Percentiles rank a stretch among this genome's conserved stretches.
These are phyloP conservation scores for Andrena trimmerana DNA, from an alignment of 2,888 invertebrate genomes.

Conservation along the genomic window DNA sequence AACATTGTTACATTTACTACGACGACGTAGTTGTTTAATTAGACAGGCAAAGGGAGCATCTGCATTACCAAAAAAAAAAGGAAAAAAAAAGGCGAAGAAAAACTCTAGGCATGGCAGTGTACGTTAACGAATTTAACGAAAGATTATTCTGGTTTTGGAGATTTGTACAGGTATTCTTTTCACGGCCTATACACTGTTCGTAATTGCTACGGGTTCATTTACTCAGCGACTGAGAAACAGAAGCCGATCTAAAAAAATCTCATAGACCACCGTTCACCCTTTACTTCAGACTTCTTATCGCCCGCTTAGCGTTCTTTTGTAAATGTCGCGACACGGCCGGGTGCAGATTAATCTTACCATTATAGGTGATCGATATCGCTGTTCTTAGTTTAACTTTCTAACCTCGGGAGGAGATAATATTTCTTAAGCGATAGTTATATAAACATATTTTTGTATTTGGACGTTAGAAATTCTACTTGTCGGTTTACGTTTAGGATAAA, in stretches of 20 bases:
- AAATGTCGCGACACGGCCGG: constrained; percentile 6
- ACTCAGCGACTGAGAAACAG: constrained; percentile 34
- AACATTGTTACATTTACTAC: constrained; percentile 69
- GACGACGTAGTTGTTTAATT: constrained; percentile 61
- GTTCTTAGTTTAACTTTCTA: constrained; percentile 26
- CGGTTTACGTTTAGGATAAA: constrained; percentile 9
- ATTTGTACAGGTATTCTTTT: constrained; percentile 61
- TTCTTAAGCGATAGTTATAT: constrained; percentile 21
- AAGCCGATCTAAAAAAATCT: constrained; percentile 11
- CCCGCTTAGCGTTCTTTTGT: not conserved
- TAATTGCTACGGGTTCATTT: constrained; percentile 49
- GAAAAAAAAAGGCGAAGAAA: constrained; percentile 8
- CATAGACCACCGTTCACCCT: constrained; percentile 21
- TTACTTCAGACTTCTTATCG: constrained; percentile 24
- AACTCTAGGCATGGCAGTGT: constrained; percentile 18
- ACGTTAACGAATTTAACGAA: constrained; percentile 38
- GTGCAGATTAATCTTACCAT: constrained; percentile 31
- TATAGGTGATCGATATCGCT: constrained; percentile 16
- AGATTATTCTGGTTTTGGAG: constrained; percentile 52
- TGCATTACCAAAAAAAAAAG: constrained; percentile 27
- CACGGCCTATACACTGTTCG: constrained; percentile 60
- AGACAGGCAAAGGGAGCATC: constrained; percentile 38
- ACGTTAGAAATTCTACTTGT: constrained; percentile 22
- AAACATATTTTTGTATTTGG: constrained; percentile 47
- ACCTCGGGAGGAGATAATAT: constrained; percentile 5